Conservation (phyloP, 2,113 vertebrate species). For the Leuciscus idus region DNA sequence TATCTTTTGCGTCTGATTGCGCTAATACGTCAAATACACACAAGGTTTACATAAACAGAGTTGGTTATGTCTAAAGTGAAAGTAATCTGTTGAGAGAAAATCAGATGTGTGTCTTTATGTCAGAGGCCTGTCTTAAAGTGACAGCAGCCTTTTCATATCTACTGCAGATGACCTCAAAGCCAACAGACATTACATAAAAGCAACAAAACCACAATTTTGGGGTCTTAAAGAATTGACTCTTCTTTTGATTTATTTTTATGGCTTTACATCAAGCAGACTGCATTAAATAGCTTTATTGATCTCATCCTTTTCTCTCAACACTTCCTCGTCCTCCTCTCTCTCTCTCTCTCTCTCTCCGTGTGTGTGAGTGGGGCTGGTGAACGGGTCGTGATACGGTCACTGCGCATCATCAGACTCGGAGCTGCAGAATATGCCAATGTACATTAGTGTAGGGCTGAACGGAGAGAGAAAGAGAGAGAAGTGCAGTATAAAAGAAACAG, state of each 20-base stretch:
- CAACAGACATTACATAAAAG: not conserved
- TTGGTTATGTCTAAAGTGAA: too few species aligned
- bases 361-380: slow-evolving; percentile 43
- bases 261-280: not conserved
- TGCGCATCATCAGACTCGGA: slow-evolving; percentile 72
- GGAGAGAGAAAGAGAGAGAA: slow-evolving; percentile 53
- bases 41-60: too few species aligned
- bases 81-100: too few species aligned
- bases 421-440: slow-evolving; percentile 77
- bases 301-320: not conserved
- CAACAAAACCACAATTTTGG: not conserved
- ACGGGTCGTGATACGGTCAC: slow-evolving; percentile 75
- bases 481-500: slow-evolving; percentile 4
- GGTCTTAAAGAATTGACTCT: not conserved
- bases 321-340: not conserved
- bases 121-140: too few species aligned
- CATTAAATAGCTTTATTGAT: slow-evolving; percentile 8
- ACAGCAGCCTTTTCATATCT: too few species aligned
- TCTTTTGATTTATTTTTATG: not conserved
- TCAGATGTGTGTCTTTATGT: too few species aligned
- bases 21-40: too few species aligned
- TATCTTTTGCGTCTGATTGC: too few species aligned
- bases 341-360: slow-evolving; percentile 30
- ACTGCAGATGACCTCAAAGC: not conserved
- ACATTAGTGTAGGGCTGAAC: slow-evolving; percentile 76